Evolutionary conservation across 2,797 vertebrate species (phyloP).

Genomic region (Remorina albescens): DNA sequence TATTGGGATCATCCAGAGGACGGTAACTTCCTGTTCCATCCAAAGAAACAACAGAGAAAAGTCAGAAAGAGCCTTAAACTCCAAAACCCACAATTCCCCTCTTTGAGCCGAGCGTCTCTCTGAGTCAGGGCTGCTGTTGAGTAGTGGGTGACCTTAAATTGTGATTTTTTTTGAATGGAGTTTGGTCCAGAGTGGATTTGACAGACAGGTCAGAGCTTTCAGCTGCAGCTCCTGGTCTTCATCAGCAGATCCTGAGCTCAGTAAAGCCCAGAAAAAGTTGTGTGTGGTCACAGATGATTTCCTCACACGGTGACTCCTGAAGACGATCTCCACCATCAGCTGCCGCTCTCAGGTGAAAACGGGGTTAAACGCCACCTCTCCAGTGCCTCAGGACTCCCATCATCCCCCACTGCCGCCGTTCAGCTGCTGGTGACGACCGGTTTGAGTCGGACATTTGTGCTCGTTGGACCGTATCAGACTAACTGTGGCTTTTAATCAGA

Average conservation of each 20-base stretch:
- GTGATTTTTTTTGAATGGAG: not conserved
- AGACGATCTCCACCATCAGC: too few relatives aligned
- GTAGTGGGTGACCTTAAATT: not conserved
- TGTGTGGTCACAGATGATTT: too few relatives aligned
- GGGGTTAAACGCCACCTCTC: slow-evolving; percentile 23
- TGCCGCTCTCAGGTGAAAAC: not conserved
- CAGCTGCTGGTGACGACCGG: slow-evolving; percentile 6
- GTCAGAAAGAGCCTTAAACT: too few relatives aligned
- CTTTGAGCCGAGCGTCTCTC: too few relatives aligned
- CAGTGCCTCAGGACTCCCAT: slow-evolving; percentile 54
- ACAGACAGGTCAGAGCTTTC: not conserved
- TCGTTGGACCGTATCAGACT: slow-evolving; percentile 19
- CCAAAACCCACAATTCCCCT: too few relatives aligned
- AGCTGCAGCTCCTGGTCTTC: not conserved
- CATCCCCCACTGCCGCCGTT: slow-evolving; percentile 25
- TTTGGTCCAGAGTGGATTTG: not conserved
- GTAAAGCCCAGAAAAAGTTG: too few relatives aligned
- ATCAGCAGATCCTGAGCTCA: not conserved
- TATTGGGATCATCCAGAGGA: not conserved
- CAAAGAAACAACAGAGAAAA: too few relatives aligned
- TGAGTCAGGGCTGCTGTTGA: too few relatives aligned
- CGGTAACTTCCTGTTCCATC: too few relatives aligned
- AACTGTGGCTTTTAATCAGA: slow-evolving; percentile 17
- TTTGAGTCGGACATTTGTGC: slow-evolving; percentile 26
- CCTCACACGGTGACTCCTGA: too few relatives aligned